Conservation (phyloP, 1,140 invertebrate species). For the Leucophenga varia region DNA sequence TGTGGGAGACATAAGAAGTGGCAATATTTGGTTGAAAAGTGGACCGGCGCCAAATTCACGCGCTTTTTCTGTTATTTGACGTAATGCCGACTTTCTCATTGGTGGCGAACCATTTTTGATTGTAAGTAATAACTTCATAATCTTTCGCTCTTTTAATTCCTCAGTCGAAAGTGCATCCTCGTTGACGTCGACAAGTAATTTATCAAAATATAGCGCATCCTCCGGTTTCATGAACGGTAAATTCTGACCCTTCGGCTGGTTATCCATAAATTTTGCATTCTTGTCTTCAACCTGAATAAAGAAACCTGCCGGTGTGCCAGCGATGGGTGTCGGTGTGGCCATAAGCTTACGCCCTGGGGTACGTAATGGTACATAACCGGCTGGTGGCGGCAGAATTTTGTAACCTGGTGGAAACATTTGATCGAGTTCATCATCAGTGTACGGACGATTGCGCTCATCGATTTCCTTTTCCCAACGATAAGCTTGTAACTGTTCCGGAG, state of each 20-base stretch:
- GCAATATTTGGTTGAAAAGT: conserved; percentile 98
- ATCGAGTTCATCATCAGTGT: conserved; percentile 97
- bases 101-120: conserved; percentile 99
- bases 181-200: conserved; percentile 95
- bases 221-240: conserved; percentile 99
- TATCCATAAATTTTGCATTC: conserved; percentile 86
- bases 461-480: conserved; percentile 99
- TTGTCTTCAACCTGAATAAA: conserved; percentile 89
- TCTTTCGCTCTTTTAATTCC: conserved; percentile 97
- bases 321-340: conserved; percentile 96
- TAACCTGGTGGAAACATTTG: conserved; percentile 97
- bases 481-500: conserved; percentile 96
- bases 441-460: conserved; percentile 93
- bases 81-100: conserved; percentile 95
- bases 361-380: conserved; percentile 94
- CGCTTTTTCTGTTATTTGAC: conserved; percentile 99
- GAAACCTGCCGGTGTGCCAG: conserved; percentile 90
- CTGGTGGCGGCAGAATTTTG: conserved; percentile 94
- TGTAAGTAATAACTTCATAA: conserved; percentile 97
- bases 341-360: conserved; percentile 96
- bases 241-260: conserved; percentile 92
- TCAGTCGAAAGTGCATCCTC: conserved; percentile 94
- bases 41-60: conserved; percentile 97
- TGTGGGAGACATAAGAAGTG: conserved; percentile 98
- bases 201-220: conserved; percentile 99